These are phyloP conservation scores for Tiliqua scincoides DNA, from an alignment of 2,113 vertebrate genomes.

Conservation along the genomic window DNA sequence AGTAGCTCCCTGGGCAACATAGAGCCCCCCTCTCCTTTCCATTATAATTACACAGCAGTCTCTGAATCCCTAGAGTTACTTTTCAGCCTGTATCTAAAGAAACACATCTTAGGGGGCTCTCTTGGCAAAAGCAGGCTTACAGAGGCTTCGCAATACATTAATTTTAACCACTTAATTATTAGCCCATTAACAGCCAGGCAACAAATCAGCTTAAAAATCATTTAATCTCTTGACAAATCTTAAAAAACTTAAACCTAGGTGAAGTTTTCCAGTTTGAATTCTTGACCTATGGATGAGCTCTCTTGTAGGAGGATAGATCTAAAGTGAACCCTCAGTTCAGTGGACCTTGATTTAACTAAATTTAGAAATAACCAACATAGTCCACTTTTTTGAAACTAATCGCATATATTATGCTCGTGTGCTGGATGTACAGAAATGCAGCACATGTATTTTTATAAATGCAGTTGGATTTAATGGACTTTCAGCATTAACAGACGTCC, in stretches of 20 bases:
- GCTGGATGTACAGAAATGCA: too few species aligned
- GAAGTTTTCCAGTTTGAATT: accelerated
- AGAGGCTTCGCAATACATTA: background rate
- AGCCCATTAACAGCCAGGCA: background rate
- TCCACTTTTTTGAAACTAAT: too few species aligned
- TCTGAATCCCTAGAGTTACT: background rate
- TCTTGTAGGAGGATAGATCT: background rate
- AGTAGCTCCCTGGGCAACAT: background rate
- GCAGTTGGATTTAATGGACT: too few species aligned
- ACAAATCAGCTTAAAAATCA: background rate
- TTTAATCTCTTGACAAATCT: background rate
- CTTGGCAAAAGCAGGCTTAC: background rate
- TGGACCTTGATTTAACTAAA: too few species aligned
- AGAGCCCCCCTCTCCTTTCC: background rate
- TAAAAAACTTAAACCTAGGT: background rate
- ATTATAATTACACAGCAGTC: background rate
- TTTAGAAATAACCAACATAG: too few species aligned
- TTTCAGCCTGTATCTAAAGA: background rate
- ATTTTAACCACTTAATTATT: background rate
- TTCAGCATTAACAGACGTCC: too few species aligned
- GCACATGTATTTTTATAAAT: too few species aligned
- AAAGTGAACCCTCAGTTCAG: background rate
- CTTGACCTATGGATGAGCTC: background rate
- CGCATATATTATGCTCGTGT: too few species aligned
- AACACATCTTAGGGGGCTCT: background rate